Evolutionary conservation across 2,113 vertebrate species (phyloP).

Genomic region (Dascyllus trimaculatus): DNA sequence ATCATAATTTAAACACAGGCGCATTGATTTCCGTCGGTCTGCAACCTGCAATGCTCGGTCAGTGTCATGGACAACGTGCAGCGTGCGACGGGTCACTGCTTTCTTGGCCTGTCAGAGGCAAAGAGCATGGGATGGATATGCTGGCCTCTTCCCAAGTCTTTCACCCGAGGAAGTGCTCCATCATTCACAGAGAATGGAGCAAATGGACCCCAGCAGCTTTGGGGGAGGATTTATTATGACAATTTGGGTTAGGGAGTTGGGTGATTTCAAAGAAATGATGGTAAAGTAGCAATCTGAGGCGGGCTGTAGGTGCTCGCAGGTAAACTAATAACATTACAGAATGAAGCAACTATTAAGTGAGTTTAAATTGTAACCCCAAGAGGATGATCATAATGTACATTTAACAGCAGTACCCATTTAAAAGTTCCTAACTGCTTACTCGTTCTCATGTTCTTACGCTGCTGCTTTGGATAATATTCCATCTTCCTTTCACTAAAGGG

Average conservation of each 20-base stretch:
- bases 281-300: not conserved
- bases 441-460: slow-evolving; percentile 16
- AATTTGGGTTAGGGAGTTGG: slow-evolving; percentile 32
- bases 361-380: slow-evolving; percentile 7
- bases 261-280: slow-evolving; percentile 20
- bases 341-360: slow-evolving; percentile 14
- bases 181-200: slow-evolving; percentile 33
- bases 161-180: slow-evolving; percentile 49
- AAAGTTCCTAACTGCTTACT: not conserved
- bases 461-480: slow-evolving; percentile 27
- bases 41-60: slow-evolving; percentile 34
- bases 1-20: slow-evolving; percentile 49
- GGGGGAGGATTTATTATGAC: slow-evolving; percentile 40
- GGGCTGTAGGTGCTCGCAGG: not conserved
- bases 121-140: slow-evolving; percentile 42
- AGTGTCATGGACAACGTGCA: slow-evolving; percentile 32
- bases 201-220: slow-evolving; percentile 46
- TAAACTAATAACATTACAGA: slow-evolving; percentile 3
- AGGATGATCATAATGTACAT: slow-evolving; percentile 10
- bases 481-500: slow-evolving; percentile 10
- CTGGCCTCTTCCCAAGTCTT: slow-evolving; percentile 54
- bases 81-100: slow-evolving; percentile 32
- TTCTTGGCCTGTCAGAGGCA: slow-evolving; percentile 34
- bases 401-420: slow-evolving; percentile 5
- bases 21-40: slow-evolving; percentile 37